These are phyloP conservation scores for Diarsia brunnea DNA, from an alignment of 2,888 invertebrate genomes.

Conservation along the genomic window DNA sequence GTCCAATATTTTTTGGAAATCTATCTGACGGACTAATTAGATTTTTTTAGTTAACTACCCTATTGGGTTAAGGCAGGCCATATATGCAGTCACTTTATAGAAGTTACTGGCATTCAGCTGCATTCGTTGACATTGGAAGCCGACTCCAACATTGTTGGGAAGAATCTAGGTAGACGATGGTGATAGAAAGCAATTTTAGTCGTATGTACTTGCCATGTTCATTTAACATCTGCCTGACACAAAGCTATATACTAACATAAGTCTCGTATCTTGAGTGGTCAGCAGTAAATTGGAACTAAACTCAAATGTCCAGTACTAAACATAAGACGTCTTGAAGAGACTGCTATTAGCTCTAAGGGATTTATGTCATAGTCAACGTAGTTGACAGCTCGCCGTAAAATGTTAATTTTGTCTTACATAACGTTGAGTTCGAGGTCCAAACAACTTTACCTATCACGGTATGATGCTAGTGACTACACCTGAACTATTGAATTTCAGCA, in stretches of 20 bases:
- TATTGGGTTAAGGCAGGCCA: too few species aligned
- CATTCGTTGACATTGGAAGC: too few species aligned
- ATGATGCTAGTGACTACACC: background rate
- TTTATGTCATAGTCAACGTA: conserved; percentile 21
- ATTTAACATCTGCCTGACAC: too few species aligned
- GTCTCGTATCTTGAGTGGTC: conserved; percentile 17
- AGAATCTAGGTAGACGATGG: background rate
- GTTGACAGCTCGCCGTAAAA: conserved; percentile 12
- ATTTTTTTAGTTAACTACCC: too few species aligned
- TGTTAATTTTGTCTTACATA: conserved; percentile 13
- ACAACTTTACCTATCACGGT: too few species aligned
- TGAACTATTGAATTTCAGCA: background rate
- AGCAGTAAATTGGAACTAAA: conserved; percentile 17
- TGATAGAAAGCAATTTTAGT: background rate
- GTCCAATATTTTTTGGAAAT: too few species aligned
- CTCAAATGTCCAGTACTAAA: conserved; percentile 30
- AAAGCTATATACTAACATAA: background rate
- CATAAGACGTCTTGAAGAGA: conserved; percentile 10
- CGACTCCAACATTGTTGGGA: background rate
- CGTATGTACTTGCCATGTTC: background rate
- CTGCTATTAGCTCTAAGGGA: conserved; percentile 28
- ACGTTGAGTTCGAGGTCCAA: background rate
- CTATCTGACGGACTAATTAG: too few species aligned
- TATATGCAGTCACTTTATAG: too few species aligned
- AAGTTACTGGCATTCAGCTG: too few species aligned